Percentiles rank a stretch among this genome's conserved stretches.
Conservation (phyloP, 2,888 invertebrate species). For the Hecatera dysodea region DNA sequence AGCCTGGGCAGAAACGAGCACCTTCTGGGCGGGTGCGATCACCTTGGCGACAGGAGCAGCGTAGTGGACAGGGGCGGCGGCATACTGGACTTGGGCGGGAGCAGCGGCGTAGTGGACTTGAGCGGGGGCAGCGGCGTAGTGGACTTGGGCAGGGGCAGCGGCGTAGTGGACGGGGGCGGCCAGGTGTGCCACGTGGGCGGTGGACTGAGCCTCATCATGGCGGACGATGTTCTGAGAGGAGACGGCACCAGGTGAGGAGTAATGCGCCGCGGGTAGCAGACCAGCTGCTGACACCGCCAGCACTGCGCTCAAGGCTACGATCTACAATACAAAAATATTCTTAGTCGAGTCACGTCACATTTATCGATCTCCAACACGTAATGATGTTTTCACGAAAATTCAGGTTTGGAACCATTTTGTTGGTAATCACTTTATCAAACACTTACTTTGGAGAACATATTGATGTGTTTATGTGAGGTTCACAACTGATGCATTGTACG, state of each 20-base stretch:
- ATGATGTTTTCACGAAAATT: not conserved
- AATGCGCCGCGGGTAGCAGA: slow-evolving; percentile 82
- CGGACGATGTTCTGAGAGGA: slow-evolving; percentile 82
- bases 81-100: slow-evolving; percentile 70
- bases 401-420: not conserved
- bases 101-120: slow-evolving; percentile 60
- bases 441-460: slow-evolving; percentile 87
- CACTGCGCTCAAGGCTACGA: slow-evolving; percentile 81
- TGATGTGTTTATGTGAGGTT: slow-evolving; percentile 71
- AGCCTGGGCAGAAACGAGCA: slow-evolving; percentile 71
- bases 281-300: slow-evolving; percentile 84
- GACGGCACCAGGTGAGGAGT: slow-evolving; percentile 82
- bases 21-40: slow-evolving; percentile 69
- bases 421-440: slow-evolving; percentile 1
- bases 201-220: slow-evolving; percentile 75
- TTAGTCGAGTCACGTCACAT: slow-evolving; percentile 4
- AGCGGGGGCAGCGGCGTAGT: slow-evolving; percentile 70
- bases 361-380: not conserved
- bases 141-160: slow-evolving; percentile 67
- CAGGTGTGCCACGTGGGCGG: slow-evolving; percentile 65
- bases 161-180: slow-evolving; percentile 68
- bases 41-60: slow-evolving; percentile 75
- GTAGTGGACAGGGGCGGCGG: slow-evolving; percentile 70
- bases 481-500: slow-evolving; percentile 78
- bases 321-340: slow-evolving; percentile 69